Evolutionary conservation across 2,113 vertebrate species (phyloP).

Genomic region (Dasyurus viverrinus): DNA sequence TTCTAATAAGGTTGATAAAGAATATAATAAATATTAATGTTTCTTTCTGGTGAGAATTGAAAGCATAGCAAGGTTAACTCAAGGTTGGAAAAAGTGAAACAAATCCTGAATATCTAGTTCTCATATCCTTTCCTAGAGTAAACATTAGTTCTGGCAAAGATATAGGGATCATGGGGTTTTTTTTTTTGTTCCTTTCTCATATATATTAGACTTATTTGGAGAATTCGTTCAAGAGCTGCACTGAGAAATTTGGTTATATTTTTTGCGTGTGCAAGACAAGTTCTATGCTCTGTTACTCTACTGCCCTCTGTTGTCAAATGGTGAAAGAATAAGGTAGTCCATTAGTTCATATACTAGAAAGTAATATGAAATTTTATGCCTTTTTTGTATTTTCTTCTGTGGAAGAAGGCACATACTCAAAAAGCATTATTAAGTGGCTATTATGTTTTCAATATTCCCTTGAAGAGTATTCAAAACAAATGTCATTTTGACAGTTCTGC

Average conservation of each 20-base stretch:
- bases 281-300: constrained; percentile 65
- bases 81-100: constrained; percentile 8
- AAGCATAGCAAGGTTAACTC: background rate
- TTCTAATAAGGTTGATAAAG: background rate
- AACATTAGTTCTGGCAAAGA: constrained; percentile 39
- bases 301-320: constrained; percentile 72
- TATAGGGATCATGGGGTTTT: constrained; percentile 42
- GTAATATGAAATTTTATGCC: background rate
- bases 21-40: background rate
- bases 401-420: background rate
- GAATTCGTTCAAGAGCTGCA: background rate
- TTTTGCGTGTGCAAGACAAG: constrained; percentile 35
- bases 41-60: constrained; percentile 13
- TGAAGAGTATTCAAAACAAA: background rate
- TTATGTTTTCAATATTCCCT: background rate
- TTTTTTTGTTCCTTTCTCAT: constrained; percentile 23
- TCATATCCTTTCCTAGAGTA: background rate
- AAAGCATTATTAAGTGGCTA: background rate
- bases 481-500: background rate
- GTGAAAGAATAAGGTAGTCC: constrained; percentile 21
- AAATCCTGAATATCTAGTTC: background rate
- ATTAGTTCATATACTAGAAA: background rate
- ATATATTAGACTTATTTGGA: constrained; percentile 20
- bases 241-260: constrained; percentile 47
- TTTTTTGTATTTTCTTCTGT: background rate